Conservation (phyloP, 1,140 invertebrate species). For the Drosophila pallidifrons region DNA sequence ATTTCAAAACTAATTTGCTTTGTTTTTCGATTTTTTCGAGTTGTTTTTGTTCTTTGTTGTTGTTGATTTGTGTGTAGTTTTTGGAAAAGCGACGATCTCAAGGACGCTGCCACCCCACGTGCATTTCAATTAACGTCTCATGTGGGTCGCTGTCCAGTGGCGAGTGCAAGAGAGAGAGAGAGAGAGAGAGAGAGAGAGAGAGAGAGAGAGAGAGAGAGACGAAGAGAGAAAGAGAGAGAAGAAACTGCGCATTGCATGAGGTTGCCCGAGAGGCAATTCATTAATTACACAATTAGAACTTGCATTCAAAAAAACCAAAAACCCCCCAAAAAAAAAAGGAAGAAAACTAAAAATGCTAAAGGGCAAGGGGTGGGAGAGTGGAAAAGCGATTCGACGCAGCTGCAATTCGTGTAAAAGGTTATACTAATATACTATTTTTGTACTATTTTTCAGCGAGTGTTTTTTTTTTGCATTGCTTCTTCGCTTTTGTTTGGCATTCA, state of each 20-base stretch:
- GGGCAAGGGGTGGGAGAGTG: not conserved
- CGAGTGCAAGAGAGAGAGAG: not conserved
- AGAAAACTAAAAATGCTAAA: too few species aligned
- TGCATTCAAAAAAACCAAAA: conserved; percentile 31
- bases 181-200: not conserved
- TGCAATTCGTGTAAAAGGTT: conserved; percentile 64
- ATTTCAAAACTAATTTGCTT: conserved; percentile 1
- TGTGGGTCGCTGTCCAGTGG: conserved; percentile 34
- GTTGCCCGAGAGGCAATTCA: conserved; percentile 54
- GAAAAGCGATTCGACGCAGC: conserved; percentile 9
- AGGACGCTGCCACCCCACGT: conserved; percentile 50
- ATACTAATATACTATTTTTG: not conserved
- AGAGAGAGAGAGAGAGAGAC: not conserved
- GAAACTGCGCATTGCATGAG: conserved; percentile 5
- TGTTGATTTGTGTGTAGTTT: conserved; percentile 19
- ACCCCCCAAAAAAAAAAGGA: too few species aligned
- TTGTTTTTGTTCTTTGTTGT: conserved; percentile 16
- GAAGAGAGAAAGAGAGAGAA: not conserved
- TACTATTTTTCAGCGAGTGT: not conserved
- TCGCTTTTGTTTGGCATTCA: conserved; percentile 53
- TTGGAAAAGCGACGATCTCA: conserved; percentile 53
- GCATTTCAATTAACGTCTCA: conserved; percentile 64
- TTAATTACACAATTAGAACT: conserved; percentile 80
- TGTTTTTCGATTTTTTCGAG: conserved; percentile 17
- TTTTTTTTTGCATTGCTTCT: conserved; percentile 21